Evolutionary conservation across 2,113 vertebrate genomes (phyloP).

Genomic region (Percina caprodes): DNA sequence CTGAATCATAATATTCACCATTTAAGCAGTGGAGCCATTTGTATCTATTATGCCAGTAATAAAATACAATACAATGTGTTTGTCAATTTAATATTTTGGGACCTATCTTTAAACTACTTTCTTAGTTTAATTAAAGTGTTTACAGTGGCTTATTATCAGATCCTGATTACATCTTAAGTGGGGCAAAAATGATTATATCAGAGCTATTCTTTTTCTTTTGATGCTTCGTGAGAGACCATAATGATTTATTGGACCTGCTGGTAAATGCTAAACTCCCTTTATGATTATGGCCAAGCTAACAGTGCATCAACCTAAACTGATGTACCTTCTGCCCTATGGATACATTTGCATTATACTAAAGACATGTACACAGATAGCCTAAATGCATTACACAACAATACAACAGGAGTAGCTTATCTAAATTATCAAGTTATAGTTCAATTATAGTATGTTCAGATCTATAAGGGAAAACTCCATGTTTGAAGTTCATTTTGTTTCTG

Average conservation of each 20-base stretch:
- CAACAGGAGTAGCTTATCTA: not conserved
- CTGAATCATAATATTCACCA: not conserved
- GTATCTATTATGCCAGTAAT: not conserved
- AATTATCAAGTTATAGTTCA: not conserved
- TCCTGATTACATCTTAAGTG: conserved; percentile 29
- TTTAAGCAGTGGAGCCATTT: not conserved
- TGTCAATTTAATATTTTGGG: not conserved
- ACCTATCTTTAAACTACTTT: not conserved
- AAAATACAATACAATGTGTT: not conserved
- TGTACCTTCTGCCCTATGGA: not conserved
- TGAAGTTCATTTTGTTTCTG: not conserved
- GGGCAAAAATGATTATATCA: conserved; percentile 46
- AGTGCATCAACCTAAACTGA: not conserved
- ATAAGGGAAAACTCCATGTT: not conserved
- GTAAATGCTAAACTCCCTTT: not conserved
- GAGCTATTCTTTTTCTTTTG: not conserved
- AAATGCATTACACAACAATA: not conserved
- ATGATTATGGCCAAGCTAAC: not conserved
- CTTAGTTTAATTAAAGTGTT: not conserved
- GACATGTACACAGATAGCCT: not conserved
- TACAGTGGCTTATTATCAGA: conserved; percentile 16
- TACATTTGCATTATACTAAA: not conserved
- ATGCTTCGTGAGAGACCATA: not conserved
- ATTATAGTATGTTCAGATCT: not conserved
- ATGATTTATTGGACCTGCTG: not conserved